Evolutionary conservation across 2,113 vertebrate species (phyloP), one percentile per base, ranked within the genome.

Genomic region (Hippocampus mohnikei): DNA sequence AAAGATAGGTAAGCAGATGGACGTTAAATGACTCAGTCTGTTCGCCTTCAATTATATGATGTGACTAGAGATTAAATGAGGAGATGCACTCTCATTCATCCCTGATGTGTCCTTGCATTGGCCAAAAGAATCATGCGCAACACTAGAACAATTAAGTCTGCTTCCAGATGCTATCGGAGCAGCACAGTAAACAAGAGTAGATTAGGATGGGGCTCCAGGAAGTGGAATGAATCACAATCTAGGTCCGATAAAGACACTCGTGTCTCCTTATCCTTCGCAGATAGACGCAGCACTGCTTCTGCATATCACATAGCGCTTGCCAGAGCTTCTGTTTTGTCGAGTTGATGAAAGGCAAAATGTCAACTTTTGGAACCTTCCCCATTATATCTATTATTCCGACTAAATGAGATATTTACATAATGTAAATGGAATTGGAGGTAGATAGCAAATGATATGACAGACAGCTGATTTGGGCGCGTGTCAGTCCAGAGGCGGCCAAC

Each of bases 111-210:
- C 81, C 77, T 84, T 81, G 76, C 70, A 52, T 29, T 33, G 5
- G 80, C 71, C 73, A 77, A 70, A 81, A 76, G 71, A 85, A 82
- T 84, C 78, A 79, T 67, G 68, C 67, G 69, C 77, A 53, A 62
- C 67, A 79, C 46, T 67, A 40, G 68, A 83, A 84, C 84, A 89
- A 84, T 90, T 86, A 87, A 81, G 78, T 74, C 76, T 44, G 58
- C 80, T 74, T 84, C 76, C 79, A 88, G 85, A 88, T 88, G 79
- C 70, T 82, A 89, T 89, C 89, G n/a, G 44, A 67, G 65, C 52
- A 53, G 42, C 80, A 75, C 74, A 74, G 86, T 85, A 87, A 90
- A 88, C 86, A 79, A 55, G 56, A 79, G 52, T 72, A 79, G 86
- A 88, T 65, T 87, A 87, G 80, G 75, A 80, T 13, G n/a, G 1